A percentile compares a stretch with the other conserved stretches of the same genome.
Evolutionary conservation across 2,113 vertebrate genomes (phyloP).

Genomic region (Halichoerus grypus): DNA sequence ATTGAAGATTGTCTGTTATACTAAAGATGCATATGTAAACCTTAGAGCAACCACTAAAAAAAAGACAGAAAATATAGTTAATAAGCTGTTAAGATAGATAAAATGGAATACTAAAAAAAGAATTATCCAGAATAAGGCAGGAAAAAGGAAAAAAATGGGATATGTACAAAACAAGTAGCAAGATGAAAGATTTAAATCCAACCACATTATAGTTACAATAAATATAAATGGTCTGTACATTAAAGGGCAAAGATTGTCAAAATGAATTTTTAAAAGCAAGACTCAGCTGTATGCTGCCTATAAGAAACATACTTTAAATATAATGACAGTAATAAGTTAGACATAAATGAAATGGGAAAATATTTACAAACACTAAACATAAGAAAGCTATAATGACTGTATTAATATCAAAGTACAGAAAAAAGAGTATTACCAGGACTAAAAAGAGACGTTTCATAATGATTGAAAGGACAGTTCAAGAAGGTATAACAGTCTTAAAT

Average conservation of each 20-base stretch:
- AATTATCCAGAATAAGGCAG: background rate
- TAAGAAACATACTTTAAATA: conserved; percentile 30
- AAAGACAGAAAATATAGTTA: background rate
- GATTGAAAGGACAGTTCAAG: background rate
- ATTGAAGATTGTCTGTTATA: background rate
- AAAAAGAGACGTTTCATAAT: background rate
- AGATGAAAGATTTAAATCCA: background rate
- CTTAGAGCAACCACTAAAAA: background rate
- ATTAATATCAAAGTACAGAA: background rate
- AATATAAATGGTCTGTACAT: background rate
- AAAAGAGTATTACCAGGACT: background rate
- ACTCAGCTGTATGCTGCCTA: background rate
- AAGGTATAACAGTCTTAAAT: background rate
- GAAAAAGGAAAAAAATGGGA: background rate
- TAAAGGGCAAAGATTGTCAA: conserved; percentile 1
- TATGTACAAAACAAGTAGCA: background rate
- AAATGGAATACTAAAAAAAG: background rate
- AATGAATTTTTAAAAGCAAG: background rate
- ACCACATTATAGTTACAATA: background rate
- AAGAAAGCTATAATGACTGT: background rate
- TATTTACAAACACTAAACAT: background rate
- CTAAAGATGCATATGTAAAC: background rate
- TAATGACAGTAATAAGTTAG: background rate
- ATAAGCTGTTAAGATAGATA: background rate
- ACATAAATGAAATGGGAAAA: background rate